Evolutionary conservation across 1,140 invertebrate genomes (phyloP), one percentile per base, ranked within the genome.

Genomic region (Calycopis cecrops): DNA sequence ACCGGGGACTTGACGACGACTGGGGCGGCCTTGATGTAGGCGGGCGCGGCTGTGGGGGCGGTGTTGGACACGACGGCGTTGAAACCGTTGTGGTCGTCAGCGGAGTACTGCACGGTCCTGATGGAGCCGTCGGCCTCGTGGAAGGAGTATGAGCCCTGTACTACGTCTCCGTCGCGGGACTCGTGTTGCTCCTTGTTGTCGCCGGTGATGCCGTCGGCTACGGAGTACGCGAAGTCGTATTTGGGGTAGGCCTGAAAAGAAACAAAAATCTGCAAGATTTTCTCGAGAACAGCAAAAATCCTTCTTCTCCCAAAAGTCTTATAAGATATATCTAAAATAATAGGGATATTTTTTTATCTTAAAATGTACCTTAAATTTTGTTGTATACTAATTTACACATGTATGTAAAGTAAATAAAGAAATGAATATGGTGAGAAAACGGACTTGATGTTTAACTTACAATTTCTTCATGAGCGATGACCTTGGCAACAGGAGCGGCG

Each of bases 1-100:
- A 65, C 52, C 38, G 69, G 63, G 21, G 67, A 52, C 54, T 71
- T 66, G 59, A 69, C 48, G 38, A 69, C 55, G 35, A 63, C 49
- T 55, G 73, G 69, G 4, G 73, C 70, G 48, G 67, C 63, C 63
- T 70, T 67, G 59, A 70, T 51, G 16, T 63, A 62, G 10, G 62
- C 68, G 33, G 61, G 63, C 6, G 55, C 57, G 7, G 37, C 17
- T 4, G 62, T 62, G 12, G 87, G 88, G n/a, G 86, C 87, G 12
- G 87, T 86, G 77, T 89, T 87, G 62, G 85, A 84, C 16, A 90
- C 89, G 8, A 90, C 86, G 12, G 90, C 89, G 71, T 90, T 90
- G 79, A 90, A 90, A n/a, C 76, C 88, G 63, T 76, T 85, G 71
- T 88, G 85, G 53, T 78, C 79, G 65, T 89, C 88, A 11, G 88